phyloP scores from a whole-genome alignment of 2,113 vertebrate species.

The Apeltes quadracus region DNA sequence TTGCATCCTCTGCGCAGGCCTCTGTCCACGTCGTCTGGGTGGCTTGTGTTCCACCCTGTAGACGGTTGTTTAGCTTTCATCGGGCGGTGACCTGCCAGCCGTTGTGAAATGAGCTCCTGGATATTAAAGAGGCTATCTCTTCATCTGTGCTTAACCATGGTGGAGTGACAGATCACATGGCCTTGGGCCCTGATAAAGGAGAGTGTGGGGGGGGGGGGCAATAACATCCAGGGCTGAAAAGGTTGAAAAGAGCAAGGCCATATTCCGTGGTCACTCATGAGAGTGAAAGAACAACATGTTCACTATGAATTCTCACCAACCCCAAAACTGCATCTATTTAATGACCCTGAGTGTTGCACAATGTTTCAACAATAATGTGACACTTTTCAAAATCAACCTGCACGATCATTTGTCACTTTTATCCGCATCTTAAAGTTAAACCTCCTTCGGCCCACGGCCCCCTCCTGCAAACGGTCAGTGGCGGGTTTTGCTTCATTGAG shows the following conservation, averaged over 20 bases:
- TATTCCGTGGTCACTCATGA: constrained; percentile 54
- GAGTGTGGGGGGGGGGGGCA: no score
- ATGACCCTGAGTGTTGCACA: constrained; percentile 69
- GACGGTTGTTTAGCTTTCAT: constrained; percentile 78
- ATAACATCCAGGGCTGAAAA: constrained; percentile 60
- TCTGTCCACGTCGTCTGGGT: constrained; percentile 43
- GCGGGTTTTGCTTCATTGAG: constrained; percentile 80
- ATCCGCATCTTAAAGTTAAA: constrained; percentile 78
- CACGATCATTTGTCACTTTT: constrained; percentile 65
- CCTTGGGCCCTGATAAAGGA: constrained; percentile 27
- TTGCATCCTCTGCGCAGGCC: constrained; percentile 30
- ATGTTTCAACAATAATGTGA: constrained; percentile 77
- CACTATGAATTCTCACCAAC: constrained; percentile 50
- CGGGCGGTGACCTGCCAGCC: constrained; percentile 74
- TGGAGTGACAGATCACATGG: constrained; percentile 70
- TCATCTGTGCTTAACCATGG: constrained; percentile 72
- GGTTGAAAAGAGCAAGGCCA: constrained; percentile 46
- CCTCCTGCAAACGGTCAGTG: constrained; percentile 59
- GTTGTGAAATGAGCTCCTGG: constrained; percentile 73
- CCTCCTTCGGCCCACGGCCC: constrained; percentile 42
- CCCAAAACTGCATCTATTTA: constrained; percentile 61
- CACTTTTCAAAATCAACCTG: constrained; percentile 61
- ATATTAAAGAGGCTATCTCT: constrained; percentile 81
- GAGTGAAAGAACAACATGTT: constrained; percentile 61
- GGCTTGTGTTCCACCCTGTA: constrained; percentile 66